Base-by-base conservation (phyloP, 2,888 invertebrate genomes). In the Dexiosoma caninum region DNA sequence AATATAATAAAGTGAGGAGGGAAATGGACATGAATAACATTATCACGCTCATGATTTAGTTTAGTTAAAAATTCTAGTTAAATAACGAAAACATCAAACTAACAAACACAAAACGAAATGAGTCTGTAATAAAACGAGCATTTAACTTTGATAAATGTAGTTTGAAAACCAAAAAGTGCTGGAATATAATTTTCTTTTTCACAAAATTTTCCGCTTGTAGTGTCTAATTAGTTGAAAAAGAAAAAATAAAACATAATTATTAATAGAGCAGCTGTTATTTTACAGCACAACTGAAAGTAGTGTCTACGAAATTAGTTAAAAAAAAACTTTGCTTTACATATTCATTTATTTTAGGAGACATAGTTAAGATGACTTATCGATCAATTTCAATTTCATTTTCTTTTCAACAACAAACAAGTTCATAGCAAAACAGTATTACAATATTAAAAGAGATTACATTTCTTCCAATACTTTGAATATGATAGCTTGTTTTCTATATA, bases 201-300 rank as follows among this genome's bases (percentile, higher is more conserved):
- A 21, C 8, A 27, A 23, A 30, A 40, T 5, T 10, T 49, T 67
- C 14, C 19, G 12, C 9, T 55, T 72, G 37, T 40, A 30, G 60
- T 60, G n/a, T n/a, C n/a, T n/a, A 75, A 75, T 75, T 75, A 75
- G 75, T 44, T 60, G 19, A 35, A 21, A n/a, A n/a, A n/a, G n/a
- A n/a, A n/a, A n/a, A n/a, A n/a, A n/a, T n/a, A n/a, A n/a, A n/a
- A 27, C 37, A 60, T 16, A 9, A 27, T 53, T 53, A 53, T 40
- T 67, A 67, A 37, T 71, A 21, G 37, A 2, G 40, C 23, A 59
- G 14, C 21, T 14, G 16, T n/a, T 16, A 12, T n/a, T 21, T 2
- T 40, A 62, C 35, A 53, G 19, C n/a, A 16, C 6, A 64, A 14
- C 35, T 1, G 5, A 9, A 40, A 37, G 21, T 37, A 21, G 21